Evolutionary conservation across 2,797 vertebrate species (phyloP), one percentile per base, ranked within the genome.

Genomic region (Paedocypris micromegethes): DNA sequence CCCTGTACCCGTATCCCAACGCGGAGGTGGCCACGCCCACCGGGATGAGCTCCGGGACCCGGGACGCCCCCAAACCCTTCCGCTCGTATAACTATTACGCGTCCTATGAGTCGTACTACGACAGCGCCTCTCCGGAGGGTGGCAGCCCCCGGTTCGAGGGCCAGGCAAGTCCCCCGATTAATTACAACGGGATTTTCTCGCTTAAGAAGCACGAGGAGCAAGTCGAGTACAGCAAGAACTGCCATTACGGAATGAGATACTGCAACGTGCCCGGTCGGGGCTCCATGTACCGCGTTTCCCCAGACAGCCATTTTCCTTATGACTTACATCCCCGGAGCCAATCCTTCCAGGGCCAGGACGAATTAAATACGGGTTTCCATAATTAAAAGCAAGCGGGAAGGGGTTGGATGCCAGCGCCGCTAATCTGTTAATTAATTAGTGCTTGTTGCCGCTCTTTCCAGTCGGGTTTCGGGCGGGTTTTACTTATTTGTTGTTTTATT

Each of bases 131-230:
- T 83, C 94, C 96, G 0, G 96, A 97, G 87, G 88, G 89, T 41
- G 87, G 90, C 78, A 96, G 94, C 77, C 94, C 94, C 71, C 94
- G 93, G 82, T 94, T 96, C 77, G 95, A 97, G 83, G 87, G 93
- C 83, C 94, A 93, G 86, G 87, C 95, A 86, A 97, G 94, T 82
- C 95, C 96, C 53, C 91, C 93, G 73, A 93, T 97, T 91, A 98
- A 95, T 92, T 97, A 97, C 84, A 98, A 97, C 88, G 96, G 95
- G 86, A 97, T 98, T 87, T 98, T 98, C 90, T 98, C 96, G 85
- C 92, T 98, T 75, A 90, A 90, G 69, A 96, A 96, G 88, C 94
- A 97, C 85, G 94, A 98, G 80, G 93, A 93, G 74, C 88, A 92
- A 83, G 89, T 90, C 82, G 95, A 98, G 82, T 97, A 96, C 85